Evolutionary conservation across 2,888 invertebrate genomes (phyloP), one percentile per base, ranked within the genome.

Genomic region (Chaitophorus viminalis): DNA sequence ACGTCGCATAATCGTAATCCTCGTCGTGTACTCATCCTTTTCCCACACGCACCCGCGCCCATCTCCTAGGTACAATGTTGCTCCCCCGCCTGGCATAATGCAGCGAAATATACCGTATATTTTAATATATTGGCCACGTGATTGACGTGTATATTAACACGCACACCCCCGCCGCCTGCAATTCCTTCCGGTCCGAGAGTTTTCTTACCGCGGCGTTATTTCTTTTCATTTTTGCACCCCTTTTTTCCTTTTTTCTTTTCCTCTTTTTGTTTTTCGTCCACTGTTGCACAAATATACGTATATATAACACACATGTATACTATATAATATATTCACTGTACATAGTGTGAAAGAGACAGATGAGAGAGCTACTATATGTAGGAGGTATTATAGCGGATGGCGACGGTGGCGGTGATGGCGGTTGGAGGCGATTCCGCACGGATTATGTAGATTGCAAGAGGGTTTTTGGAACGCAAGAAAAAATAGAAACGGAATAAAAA

Each of bases 61-160:
- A 39, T 1, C 21, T 54, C 29, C 14, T n/a, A 14, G 0, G 2
- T 5, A 11, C 3, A 68, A 68, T 68, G 29, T 68, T 29, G 17
- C 31, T 36, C 33, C n/a, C 29, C 36, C 21, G 21, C 54, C 31
- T 11, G 33, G 31, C 82, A 65, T 83, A 75, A 76, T 79, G 0
- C 6, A 9, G n/a, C 21, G 29, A 46, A 46, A 14, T 14, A 52
- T 8, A 39, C 70, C 46, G 60, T 21, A 31, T 36, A 52, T 79
- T n/a, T 29, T 14, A 68, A 72, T 65, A 31, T 76, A 68, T 65
- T 33, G 54, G 76, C 77, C 54, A 65, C n/a, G 76, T 87, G 87
- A 87, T 87, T 87, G 87, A 87, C 87, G 60, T 65, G 87, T 81
- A 74, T 87, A 87, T 87, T 87, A 87, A 79, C 79, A 36, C 77